Percentiles rank a stretch among this genome's conserved stretches.
Evolutionary conservation across 2,113 vertebrate species (phyloP).

Genomic region (Strigops habroptila): DNA sequence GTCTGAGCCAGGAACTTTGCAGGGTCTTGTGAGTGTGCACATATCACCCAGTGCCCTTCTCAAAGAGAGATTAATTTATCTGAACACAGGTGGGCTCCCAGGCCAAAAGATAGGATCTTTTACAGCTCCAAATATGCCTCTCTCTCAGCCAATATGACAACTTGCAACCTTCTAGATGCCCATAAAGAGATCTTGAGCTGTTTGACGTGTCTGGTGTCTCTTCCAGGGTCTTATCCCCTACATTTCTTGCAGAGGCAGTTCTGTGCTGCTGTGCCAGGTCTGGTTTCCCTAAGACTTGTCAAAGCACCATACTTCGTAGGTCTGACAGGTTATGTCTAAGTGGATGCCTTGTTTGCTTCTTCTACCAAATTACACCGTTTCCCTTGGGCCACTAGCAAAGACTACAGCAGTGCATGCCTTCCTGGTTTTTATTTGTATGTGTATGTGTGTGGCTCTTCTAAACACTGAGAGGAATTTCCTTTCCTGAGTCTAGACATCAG

Average conservation of each 20-base stretch:
- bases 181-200: rapidly evolving
- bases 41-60: background rate
- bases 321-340: background rate
- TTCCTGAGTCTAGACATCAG: conserved; percentile 43
- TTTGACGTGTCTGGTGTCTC: background rate
- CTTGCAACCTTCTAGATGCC: background rate
- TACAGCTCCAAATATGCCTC: background rate
- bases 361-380: background rate
- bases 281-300: background rate
- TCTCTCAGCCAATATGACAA: background rate
- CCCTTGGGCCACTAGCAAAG: background rate
- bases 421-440: conserved; percentile 56
- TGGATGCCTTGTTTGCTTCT: background rate
- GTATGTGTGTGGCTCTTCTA: conserved; percentile 15
- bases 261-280: background rate
- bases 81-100: background rate
- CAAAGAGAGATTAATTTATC: background rate
- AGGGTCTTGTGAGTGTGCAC: background rate
- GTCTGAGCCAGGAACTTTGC: background rate
- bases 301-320: background rate
- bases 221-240: background rate
- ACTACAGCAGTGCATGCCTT: background rate
- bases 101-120: background rate
- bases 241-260: background rate
- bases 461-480: conserved; percentile 48